A percentile compares a stretch with the other conserved stretches of the same genome.
Conservation (phyloP, 2,888 invertebrate species). For the Polydrusus tereticollis region DNA sequence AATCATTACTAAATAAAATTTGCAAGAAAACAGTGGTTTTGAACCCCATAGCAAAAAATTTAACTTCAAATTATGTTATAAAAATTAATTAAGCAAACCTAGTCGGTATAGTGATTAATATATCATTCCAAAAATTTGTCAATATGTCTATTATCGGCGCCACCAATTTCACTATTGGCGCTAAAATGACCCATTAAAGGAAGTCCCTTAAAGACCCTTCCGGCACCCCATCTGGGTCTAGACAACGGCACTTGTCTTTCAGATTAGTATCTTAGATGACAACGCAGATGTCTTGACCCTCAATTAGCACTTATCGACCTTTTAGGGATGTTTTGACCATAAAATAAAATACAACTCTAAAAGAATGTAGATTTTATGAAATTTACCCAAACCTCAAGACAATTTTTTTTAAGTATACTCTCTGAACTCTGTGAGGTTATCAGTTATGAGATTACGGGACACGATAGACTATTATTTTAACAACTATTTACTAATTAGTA, state of each 20-base stretch:
- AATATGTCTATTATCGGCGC: conserved; percentile 1
- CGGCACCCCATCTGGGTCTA: conserved; percentile 11
- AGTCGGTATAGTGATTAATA: no score
- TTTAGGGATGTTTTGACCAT: neutral
- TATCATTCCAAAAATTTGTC: conserved; percentile 10
- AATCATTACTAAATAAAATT: no score
- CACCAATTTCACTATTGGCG: conserved; percentile 8
- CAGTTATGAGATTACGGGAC: no score
- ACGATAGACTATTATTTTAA: neutral
- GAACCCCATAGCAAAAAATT: no score
- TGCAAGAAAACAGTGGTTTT: no score
- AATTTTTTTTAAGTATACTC: no score
- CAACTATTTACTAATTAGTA: neutral
- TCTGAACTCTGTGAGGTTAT: no score
- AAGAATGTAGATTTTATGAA: neutral
- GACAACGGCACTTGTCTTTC: conserved; percentile 5
- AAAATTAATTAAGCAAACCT: no score
- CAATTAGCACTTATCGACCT: neutral
- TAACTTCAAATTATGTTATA: no score
- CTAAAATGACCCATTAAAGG: conserved; percentile 8
- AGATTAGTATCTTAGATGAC: conserved; percentile 7
- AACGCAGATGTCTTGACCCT: neutral
- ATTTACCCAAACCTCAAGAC: no score
- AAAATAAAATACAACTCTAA: neutral
- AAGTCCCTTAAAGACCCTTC: conserved; percentile 2